These are phyloP conservation scores for Tetragonula clypearis DNA, from an alignment of 1,140 invertebrate species.

Conservation along the genomic window DNA sequence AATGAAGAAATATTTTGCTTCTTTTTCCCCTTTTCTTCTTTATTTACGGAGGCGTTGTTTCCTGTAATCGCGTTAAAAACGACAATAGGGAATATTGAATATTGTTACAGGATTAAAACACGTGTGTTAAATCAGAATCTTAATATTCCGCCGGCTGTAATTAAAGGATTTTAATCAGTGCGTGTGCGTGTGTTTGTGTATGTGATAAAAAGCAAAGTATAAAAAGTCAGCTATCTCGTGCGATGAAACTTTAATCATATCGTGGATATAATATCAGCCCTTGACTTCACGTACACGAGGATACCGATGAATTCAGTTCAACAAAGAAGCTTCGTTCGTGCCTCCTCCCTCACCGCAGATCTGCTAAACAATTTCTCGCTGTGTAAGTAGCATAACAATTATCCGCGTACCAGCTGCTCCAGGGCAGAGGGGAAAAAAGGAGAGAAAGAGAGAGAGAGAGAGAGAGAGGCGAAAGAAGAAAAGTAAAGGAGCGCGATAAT, in stretches of 20 bases:
- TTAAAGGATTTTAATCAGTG: not conserved
- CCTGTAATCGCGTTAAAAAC: not conserved
- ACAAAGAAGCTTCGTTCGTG: not conserved
- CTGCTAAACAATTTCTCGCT: constrained; percentile 7
- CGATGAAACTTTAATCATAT: not conserved
- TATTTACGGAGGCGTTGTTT: not conserved
- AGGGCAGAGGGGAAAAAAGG: too few relatives aligned
- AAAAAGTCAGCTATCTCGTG: not conserved
- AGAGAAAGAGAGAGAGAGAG: too few relatives aligned
- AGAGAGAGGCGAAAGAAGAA: not conserved
- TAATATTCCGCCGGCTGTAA: not conserved
- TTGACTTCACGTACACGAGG: not conserved
- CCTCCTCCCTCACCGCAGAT: too few relatives aligned
- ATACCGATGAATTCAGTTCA: not conserved
- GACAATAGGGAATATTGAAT: not conserved
- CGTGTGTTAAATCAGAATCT: not conserved
- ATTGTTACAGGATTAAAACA: not conserved
- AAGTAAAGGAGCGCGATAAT: constrained; percentile 15
- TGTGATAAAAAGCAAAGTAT: not conserved
- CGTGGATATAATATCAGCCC: not conserved
- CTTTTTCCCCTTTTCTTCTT: not conserved
- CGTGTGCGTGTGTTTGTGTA: not conserved
- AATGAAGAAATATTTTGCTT: not conserved
- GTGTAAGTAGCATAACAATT: constrained; percentile 9
- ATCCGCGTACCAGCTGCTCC: constrained; percentile 4